These are phyloP conservation scores for Eudasyphora cyanicolor DNA, from an alignment of 2,888 invertebrate species.

Conservation along the genomic window DNA sequence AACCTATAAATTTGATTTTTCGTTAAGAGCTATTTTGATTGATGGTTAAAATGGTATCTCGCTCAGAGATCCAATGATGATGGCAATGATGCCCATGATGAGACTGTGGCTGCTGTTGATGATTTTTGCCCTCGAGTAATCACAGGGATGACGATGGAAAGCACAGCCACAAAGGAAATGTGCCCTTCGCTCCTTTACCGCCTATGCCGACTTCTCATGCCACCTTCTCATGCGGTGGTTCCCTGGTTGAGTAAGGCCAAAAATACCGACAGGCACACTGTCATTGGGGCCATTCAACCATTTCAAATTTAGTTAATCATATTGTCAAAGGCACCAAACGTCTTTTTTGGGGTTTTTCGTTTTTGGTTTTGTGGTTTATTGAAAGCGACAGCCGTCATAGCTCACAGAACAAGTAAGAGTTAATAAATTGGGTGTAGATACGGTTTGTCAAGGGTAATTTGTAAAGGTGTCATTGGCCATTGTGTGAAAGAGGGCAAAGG, in stretches of 20 bases:
- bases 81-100: neutral
- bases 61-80: neutral
- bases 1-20: constrained; percentile 27
- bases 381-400: neutral
- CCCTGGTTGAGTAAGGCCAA: too few species aligned
- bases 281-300: neutral
- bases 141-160: neutral
- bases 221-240: neutral
- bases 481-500: too few species aligned
- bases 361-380: neutral
- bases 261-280: neutral
- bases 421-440: constrained; percentile 11
- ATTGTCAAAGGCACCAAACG: constrained; percentile 1
- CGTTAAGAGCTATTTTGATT: constrained; percentile 15
- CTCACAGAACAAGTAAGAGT: neutral
- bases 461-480: constrained; percentile 16
- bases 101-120: neutral
- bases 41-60: constrained; percentile 14
- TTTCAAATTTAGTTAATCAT: constrained; percentile 11
- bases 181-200: neutral
- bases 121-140: neutral
- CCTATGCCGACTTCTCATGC: neutral
- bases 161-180: neutral
- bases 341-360: neutral
- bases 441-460: neutral